These are phyloP conservation scores for Ptiloglossa arizonensis DNA, from an alignment of 1,140 invertebrate genomes.

Conservation along the genomic window DNA sequence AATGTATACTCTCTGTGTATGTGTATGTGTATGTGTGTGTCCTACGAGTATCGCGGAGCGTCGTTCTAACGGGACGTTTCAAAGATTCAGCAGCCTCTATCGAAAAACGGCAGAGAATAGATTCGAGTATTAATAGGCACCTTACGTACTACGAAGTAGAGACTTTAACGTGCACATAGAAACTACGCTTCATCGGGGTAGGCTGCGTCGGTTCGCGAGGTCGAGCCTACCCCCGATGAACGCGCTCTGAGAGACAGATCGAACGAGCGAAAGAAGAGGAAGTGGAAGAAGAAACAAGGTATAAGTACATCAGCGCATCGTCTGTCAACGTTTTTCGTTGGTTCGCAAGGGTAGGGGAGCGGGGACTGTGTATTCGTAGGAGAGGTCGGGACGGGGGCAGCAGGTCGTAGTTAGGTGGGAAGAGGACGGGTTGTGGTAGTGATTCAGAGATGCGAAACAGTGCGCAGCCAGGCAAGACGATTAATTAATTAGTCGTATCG, in stretches of 20 bases:
- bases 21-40: no score
- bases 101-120: constrained; percentile 72
- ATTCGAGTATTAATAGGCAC: constrained; percentile 79
- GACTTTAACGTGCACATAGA: constrained; percentile 73
- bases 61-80: constrained; percentile 7
- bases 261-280: constrained; percentile 41
- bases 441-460: constrained; percentile 67
- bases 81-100: constrained; percentile 46
- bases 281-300: constrained; percentile 43
- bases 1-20: no score
- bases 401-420: no score
- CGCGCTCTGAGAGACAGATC: constrained; percentile 13
- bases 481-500: constrained; percentile 71
- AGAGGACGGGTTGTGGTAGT: neutral
- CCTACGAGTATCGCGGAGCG: neutral
- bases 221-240: neutral
- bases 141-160: constrained; percentile 76
- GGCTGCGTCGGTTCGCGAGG: constrained; percentile 9
- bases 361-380: neutral
- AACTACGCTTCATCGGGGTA: constrained; percentile 68
- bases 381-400: no score
- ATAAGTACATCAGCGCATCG: constrained; percentile 51
- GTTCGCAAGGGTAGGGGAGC: neutral
- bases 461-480: constrained; percentile 74
- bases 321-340: constrained; percentile 4